Conservation (phyloP, 2,113 vertebrate genomes). For the Halcyon malimbica region DNA sequence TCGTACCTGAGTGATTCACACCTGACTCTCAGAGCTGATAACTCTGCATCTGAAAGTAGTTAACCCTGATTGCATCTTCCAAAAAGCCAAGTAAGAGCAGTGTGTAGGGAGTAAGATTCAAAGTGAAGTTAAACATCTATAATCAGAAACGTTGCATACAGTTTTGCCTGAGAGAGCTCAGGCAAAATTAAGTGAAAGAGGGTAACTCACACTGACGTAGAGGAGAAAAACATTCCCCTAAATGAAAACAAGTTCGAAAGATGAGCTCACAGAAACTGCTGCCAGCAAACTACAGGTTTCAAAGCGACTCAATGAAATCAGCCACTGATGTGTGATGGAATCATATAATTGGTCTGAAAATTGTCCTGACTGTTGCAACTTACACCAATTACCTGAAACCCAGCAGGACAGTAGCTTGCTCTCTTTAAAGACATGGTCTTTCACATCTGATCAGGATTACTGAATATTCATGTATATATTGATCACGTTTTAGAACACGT, state of each 20-base stretch:
- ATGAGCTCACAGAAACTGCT: slow-evolving; percentile 36
- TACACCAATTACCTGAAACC: slow-evolving; percentile 8
- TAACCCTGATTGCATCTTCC: background rate
- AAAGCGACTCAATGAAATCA: background rate
- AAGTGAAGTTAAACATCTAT: background rate
- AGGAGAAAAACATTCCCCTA: background rate
- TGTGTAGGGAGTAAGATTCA: background rate
- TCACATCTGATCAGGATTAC: background rate
- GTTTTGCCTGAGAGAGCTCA: background rate
- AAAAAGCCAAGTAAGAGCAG: background rate
- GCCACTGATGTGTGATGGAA: slow-evolving; percentile 25
- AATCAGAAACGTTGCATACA: background rate
- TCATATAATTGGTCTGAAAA: slow-evolving; percentile 20
- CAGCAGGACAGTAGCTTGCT: background rate
- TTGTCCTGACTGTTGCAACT: background rate
- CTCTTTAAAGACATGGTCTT: background rate
- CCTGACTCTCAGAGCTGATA: background rate
- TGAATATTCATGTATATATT: background rate
- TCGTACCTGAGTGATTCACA: background rate
- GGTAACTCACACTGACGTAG: background rate
- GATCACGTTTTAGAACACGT: background rate
- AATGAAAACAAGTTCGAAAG: slow-evolving; percentile 38
- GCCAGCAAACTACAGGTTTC: slow-evolving; percentile 5
- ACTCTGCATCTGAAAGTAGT: background rate
- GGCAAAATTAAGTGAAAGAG: background rate